Conservation (phyloP, 92 coral and sea anemone species). For the Umimayanthus chanpuru region DNA sequence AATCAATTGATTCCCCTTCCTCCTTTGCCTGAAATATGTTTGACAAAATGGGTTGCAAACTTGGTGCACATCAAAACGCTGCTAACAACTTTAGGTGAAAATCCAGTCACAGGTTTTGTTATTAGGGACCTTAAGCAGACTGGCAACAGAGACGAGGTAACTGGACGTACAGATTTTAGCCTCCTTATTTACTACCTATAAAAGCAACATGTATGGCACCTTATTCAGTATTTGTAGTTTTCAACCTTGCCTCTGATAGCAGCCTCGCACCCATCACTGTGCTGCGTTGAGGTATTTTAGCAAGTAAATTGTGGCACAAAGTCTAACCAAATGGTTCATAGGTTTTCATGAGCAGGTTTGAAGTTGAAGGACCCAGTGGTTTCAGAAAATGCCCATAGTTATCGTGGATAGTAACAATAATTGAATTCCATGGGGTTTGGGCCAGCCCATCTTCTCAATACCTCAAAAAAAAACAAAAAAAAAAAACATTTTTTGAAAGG, state of each 20-base stretch:
- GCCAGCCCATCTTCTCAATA: slow-evolving; percentile 16
- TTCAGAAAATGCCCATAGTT: slow-evolving; percentile 5
- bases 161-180: no score
- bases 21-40: no score
- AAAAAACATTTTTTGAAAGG: slow-evolving; percentile 17
- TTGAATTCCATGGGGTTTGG: slow-evolving; percentile 16
- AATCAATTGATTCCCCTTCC: no score
- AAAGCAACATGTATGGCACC: no score
- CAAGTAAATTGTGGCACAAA: slow-evolving; percentile 26
- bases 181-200: slow-evolving; percentile 2
- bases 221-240: slow-evolving; percentile 13
- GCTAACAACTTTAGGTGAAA: not conserved
- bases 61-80: slow-evolving; percentile 7
- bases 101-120: not conserved
- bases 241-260: slow-evolving; percentile 14
- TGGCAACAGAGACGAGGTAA: no score
- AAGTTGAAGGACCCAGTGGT: slow-evolving; percentile 5
- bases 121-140: slow-evolving; percentile 8
- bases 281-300: not conserved
- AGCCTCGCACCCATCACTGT: slow-evolving; percentile 10
- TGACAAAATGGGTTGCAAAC: no score
- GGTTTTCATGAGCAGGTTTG: slow-evolving; percentile 24
- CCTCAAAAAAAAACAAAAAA: not conserved
- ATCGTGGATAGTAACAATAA: slow-evolving; percentile 14
- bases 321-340: slow-evolving; percentile 24